phyloP scores from a whole-genome alignment of 2,888 invertebrate genomes.

The Pseudococcus viburni region DNA sequence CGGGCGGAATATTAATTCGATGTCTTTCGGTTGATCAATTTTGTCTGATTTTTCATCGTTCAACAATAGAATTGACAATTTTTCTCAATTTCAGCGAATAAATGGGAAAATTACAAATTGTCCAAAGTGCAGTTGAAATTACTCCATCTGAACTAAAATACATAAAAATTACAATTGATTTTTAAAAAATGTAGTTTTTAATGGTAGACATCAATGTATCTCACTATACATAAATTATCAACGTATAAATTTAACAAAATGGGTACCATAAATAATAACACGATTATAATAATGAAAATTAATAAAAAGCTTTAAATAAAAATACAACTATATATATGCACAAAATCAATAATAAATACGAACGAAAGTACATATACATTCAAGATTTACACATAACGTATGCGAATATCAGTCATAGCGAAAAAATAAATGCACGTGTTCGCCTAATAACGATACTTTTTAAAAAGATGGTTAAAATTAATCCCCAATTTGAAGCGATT shows the following conservation, averaged over 20 bases:
- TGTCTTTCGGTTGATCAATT: no score
- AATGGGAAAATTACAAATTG: no score
- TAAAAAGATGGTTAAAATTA: not conserved
- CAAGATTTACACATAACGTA: not conserved
- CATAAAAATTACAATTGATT: not conserved
- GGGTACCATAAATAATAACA: slow-evolving; percentile 40
- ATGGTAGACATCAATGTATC: slow-evolving; percentile 37
- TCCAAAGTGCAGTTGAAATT: not conserved
- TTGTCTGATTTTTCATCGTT: no score
- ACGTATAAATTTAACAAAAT: slow-evolving; percentile 53
- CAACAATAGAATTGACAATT: no score
- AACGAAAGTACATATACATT: slow-evolving; percentile 23
- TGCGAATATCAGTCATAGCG: not conserved
- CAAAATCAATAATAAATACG: slow-evolving; percentile 25
- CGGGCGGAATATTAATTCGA: not conserved
- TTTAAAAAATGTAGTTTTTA: slow-evolving; percentile 3
- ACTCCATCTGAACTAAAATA: not conserved
- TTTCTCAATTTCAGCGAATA: no score
- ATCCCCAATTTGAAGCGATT: not conserved
- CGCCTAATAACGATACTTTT: not conserved
- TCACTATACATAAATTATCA: slow-evolving; percentile 40
- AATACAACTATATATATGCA: slow-evolving; percentile 16
- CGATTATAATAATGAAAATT: slow-evolving; percentile 47
- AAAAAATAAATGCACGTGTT: slow-evolving; percentile 11
- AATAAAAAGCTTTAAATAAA: slow-evolving; percentile 48